Base-by-base conservation (phyloP, 37 sponge, comb jelly and placozoan species). In the Cladorhizidae sp. region DNA sequence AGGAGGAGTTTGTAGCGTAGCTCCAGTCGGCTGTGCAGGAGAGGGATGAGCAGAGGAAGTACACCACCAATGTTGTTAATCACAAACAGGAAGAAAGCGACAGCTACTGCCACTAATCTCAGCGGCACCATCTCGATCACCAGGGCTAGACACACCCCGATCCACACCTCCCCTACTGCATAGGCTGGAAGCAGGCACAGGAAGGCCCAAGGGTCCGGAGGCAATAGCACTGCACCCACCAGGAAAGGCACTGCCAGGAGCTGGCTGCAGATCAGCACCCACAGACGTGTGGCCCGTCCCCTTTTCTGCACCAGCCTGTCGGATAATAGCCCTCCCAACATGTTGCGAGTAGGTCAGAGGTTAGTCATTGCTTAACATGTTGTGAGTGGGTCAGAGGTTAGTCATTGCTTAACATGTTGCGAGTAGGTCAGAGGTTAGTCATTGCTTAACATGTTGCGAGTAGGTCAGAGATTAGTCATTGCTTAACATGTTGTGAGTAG, bases 101-200 rank as follows among this genome's bases (percentile, higher is more conserved):
- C 67, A 28, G 81, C 67, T 1, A 78, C 71, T n/a, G 94, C 69
- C n/a, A 63, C 42, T 6, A 87, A 57, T 36, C 64, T 51, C 8
- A 11, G 7, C 0, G 94, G 91, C 32, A 87, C 91, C 37, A 90
- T 42, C 52, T 86, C 91, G 6, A 93, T 77, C 11, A 85, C 85
- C 0, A 90, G n/a, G n/a, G 94, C 87, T 1, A 90, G 68, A 57
- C 82, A 84, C 45, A 93, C 90, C n/a, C 94, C 91, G 25, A 93
- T 75, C 94, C 94, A 93, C 88, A 90, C 83, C 79, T 93, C 94
- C 12, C 94, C 94, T 3, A 87, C 83, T 25, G 87, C 32, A 64
- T 93, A 90, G 51, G 86, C 73, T 1, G 83, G 85, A 12, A 93
- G 88, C 38, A 93, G 91, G 32, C 72, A 70, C 35, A 90, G 81